phyloP scores from a whole-genome alignment of 2,113 vertebrate genomes.

The Prunella fulvescens region DNA sequence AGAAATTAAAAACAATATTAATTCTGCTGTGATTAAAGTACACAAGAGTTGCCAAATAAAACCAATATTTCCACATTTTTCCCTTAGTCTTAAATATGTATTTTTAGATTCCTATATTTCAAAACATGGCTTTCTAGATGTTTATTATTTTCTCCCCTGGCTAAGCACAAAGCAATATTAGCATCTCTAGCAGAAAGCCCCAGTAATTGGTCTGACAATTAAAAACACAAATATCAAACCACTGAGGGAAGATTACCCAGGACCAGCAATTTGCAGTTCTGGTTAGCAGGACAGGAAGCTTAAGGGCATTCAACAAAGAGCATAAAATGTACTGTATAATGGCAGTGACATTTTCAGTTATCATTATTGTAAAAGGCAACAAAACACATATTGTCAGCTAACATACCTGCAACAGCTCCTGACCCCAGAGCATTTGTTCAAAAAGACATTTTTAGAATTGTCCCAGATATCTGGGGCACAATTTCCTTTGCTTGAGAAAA shows the following conservation, averaged over 20 bases:
- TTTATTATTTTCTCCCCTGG: background rate
- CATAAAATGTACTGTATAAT: slow-evolving; percentile 42
- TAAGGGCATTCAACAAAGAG: slow-evolving; percentile 61
- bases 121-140: background rate
- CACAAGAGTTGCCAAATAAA: background rate
- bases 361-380: slow-evolving; percentile 66
- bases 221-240: slow-evolving; percentile 72
- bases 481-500: background rate
- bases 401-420: background rate
- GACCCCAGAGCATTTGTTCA: slow-evolving; percentile 5
- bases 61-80: background rate
- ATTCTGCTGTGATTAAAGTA: background rate
- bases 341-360: slow-evolving; percentile 70
- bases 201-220: slow-evolving; percentile 72
- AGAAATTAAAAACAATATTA: slow-evolving; percentile 4
- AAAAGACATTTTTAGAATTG: background rate
- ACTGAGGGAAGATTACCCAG: slow-evolving; percentile 46
- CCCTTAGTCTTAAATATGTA: background rate
- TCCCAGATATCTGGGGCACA: background rate
- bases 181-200: slow-evolving; percentile 27
- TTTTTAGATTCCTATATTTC: background rate
- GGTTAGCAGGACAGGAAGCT: slow-evolving; percentile 62
- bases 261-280: slow-evolving; percentile 64
- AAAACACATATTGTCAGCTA: slow-evolving; percentile 53
- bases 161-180: slow-evolving; percentile 25